phyloP scores from a whole-genome alignment of 2,888 invertebrate genomes.

The Portevinia maculata region DNA sequence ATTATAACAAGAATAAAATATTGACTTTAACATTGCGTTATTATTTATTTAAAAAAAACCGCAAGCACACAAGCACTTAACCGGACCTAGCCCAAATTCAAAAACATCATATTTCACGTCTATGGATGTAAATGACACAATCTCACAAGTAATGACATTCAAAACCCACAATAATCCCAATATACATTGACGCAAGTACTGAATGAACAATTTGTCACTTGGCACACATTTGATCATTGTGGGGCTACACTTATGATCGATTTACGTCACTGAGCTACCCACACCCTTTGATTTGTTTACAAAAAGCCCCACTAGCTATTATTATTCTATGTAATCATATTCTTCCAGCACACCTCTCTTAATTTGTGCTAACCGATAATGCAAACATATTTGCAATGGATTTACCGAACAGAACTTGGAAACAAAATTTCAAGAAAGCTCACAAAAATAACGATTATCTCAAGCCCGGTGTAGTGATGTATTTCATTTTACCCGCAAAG shows the following conservation, averaged over 20 bases:
- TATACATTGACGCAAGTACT: slow-evolving; percentile 8
- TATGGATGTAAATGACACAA: background rate
- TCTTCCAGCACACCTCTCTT: slow-evolving; percentile 1
- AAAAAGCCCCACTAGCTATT: background rate
- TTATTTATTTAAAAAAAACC: no score
- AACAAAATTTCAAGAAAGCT: slow-evolving; percentile 3
- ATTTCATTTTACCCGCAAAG: background rate
- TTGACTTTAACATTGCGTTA: no score
- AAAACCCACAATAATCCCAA: background rate
- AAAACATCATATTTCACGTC: background rate
- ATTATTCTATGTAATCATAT: background rate
- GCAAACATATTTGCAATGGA: slow-evolving; percentile 16
- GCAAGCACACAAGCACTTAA: background rate
- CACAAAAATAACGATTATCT: slow-evolving; percentile 33
- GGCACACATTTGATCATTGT: slow-evolving; percentile 16
- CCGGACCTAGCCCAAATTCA: background rate
- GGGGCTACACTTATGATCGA: background rate
- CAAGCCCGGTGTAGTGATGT: slow-evolving; percentile 18
- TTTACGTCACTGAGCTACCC: slow-evolving; percentile 7
- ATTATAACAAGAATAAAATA: no score
- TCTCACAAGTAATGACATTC: background rate
- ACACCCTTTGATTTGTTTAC: background rate
- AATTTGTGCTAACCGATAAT: slow-evolving; percentile 9
- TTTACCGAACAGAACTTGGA: slow-evolving; percentile 22
- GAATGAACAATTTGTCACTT: slow-evolving; percentile 4